A percentile compares a stretch with the other conserved stretches of the same genome.
Evolutionary conservation across 2,888 invertebrate species (phyloP).

Genomic region (Cephonodes hylas): DNA sequence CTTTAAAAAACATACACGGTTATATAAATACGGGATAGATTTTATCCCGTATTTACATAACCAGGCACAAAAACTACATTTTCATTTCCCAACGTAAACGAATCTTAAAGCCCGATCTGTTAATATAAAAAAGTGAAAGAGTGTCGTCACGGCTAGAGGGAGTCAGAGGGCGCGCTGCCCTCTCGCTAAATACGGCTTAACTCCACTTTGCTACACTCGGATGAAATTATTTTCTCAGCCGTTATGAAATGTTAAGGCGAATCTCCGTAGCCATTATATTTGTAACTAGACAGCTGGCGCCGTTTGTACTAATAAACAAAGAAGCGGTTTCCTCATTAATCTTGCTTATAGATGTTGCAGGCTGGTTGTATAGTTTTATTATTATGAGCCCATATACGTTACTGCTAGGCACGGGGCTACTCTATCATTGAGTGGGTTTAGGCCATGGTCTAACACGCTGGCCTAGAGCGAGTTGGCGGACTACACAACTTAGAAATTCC

Average conservation of each 20-base stretch:
- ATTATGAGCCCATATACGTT: no score
- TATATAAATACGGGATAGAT: no score
- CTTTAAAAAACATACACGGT: no score
- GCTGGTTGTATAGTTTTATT: no score
- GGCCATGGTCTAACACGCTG: no score
- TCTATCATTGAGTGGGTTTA: no score
- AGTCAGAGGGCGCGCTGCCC: conserved; percentile 13
- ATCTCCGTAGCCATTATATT: background rate
- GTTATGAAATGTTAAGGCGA: conserved; percentile 14
- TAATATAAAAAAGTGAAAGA: conserved; percentile 6
- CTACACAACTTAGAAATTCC: no score
- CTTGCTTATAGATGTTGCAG: no score
- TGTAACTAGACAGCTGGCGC: background rate
- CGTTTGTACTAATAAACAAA: background rate
- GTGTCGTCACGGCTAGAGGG: conserved; percentile 1
- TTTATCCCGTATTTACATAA: no score
- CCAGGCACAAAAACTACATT: background rate
- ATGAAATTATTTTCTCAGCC: conserved; percentile 18
- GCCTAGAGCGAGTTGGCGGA: no score
- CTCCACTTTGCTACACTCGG: conserved; percentile 18
- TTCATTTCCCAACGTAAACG: background rate
- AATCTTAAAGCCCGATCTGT: background rate
- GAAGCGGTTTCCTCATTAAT: no score
- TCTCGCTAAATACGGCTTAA: conserved; percentile 19
- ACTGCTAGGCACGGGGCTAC: no score